These are phyloP conservation scores for Terebella lapidaria DNA, from an alignment of 2,888 invertebrate genomes.

Conservation along the genomic window DNA sequence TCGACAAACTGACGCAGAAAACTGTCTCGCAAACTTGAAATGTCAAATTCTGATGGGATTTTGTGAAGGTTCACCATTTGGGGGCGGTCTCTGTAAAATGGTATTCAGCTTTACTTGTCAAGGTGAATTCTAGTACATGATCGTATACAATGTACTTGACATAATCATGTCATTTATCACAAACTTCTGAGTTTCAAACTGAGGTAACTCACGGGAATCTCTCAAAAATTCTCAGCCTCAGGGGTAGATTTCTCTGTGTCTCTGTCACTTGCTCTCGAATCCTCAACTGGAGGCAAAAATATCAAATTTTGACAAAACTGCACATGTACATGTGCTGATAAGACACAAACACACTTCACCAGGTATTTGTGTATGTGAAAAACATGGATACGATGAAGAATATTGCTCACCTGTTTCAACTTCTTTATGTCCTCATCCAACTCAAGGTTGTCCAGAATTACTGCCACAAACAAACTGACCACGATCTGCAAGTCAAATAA, in stretches of 20 bases:
- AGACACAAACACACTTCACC: no score
- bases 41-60: slow-evolving; percentile 70
- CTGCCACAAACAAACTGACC: slow-evolving; percentile 98
- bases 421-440: slow-evolving; percentile 99
- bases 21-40: slow-evolving; percentile 80
- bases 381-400: no score
- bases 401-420: slow-evolving; percentile 87
- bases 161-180: no score
- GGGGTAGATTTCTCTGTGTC: slow-evolving; percentile 91
- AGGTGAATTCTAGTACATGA: no score
- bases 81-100: slow-evolving; percentile 70
- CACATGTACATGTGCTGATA: no score
- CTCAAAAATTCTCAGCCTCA: slow-evolving; percentile 91
- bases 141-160: no score
- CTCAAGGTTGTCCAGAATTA: slow-evolving; percentile 98
- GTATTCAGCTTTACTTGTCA: no score
- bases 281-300: slow-evolving; percentile 60
- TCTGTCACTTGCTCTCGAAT: slow-evolving; percentile 97
- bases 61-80: slow-evolving; percentile 89
- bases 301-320: no score
- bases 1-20: slow-evolving; percentile 88
- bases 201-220: slow-evolving; percentile 72
- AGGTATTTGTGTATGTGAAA: no score
- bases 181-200: neutral
- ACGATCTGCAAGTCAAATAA: slow-evolving; percentile 91